These are phyloP conservation scores for Tyrannus savana DNA, from an alignment of 2,113 vertebrate genomes.

Conservation along the genomic window DNA sequence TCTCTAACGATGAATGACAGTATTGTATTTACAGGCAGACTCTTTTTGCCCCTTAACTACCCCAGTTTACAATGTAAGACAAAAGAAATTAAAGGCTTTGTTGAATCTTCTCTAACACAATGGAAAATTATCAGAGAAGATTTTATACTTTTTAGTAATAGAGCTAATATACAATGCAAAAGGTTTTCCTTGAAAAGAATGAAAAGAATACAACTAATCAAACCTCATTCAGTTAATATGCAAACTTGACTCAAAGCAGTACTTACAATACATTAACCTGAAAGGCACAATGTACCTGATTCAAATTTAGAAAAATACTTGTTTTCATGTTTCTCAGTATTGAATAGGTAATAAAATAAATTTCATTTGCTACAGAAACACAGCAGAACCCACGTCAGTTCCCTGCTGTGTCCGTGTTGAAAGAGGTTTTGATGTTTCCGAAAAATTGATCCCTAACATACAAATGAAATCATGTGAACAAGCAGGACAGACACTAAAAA, in stretches of 20 bases:
- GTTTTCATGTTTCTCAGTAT: background rate
- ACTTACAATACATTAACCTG: background rate
- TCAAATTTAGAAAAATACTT: background rate
- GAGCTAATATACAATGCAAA: background rate
- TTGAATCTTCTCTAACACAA: background rate
- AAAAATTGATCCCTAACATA: background rate
- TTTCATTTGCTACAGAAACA: background rate
- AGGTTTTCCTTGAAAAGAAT: background rate
- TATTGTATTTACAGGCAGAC: background rate
- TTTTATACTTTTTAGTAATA: background rate
- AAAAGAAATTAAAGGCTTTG: slow-evolving; percentile 18
- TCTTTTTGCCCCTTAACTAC: background rate
- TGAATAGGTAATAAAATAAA: background rate
- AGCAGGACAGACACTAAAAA: background rate
- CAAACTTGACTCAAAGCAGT: background rate
- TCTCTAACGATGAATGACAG: background rate
- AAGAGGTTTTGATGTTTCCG: background rate
- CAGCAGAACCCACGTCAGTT: background rate
- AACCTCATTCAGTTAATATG: background rate
- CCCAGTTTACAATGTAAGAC: background rate
- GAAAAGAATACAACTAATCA: slow-evolving; percentile 4
- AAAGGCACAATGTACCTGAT: background rate
- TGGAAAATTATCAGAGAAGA: background rate
- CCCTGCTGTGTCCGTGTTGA: background rate
- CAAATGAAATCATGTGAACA: background rate